Base-by-base conservation (phyloP, 2,888 invertebrate species). In the Drosophila parthenogenetica region DNA sequence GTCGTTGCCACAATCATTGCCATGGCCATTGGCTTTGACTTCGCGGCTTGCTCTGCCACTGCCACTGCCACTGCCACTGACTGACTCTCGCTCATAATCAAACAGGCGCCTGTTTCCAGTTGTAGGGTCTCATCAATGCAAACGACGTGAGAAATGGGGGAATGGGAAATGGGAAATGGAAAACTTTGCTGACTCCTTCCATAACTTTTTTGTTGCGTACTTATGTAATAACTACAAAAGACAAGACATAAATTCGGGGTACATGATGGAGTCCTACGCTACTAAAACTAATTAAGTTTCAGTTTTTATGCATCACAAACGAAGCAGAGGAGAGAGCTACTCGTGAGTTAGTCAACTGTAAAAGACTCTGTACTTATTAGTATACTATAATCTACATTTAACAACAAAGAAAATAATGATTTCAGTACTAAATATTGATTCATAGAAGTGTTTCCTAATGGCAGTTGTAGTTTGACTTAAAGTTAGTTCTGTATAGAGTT, bases 181-280 rank as follows among this genome's bases (percentile, higher is more conserved):
- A 59, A 68, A 46, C 58, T 64, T 46, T 58, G 37, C 10, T 35
- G 43, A 25, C 59, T 39, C 37, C 62, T 60, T 65, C 59, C 50
- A 48, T 17, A 42, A 32, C 48, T 50, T 75, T 50, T 72, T 64
- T 60, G 55, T 50, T 32, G 25, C 48, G 53, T 25, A 55, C 67
- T 83, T 76, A 78, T 73, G 78, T 64, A 81, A 81, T 59, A 67
- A 59, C 65, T 55, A 59, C 49, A 53, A 29, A 53, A 35, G n/a
- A 55, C 54, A 14, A 48, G 57, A 35, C 46, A n/a, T 11, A 29
- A 16, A 16, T 29, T 29, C 8, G 5, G 29, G 29, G 7, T 29
- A 29, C 29, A 16, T 25, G 22, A 11, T 14, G 10, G 14, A 39
- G 37, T n/a, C n/a, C 13, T 43, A 19, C 22, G 17, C 17, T 35